Conservation (phyloP, 2,888 invertebrate genomes). For the Amblyteles armatorius region DNA sequence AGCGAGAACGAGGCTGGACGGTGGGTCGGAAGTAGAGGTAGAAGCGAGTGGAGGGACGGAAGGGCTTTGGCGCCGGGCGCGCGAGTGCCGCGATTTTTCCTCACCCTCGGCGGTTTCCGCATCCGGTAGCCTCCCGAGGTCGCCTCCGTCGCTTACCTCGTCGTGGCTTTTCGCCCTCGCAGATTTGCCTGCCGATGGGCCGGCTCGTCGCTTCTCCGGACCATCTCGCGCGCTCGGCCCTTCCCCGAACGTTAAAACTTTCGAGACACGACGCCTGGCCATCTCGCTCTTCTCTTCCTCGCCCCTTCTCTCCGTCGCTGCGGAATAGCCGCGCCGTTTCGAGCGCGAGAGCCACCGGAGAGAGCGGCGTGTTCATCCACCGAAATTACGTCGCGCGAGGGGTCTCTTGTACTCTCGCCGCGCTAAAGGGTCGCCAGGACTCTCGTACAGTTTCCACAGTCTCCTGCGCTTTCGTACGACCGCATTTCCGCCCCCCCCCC, state of each 20-base stretch:
- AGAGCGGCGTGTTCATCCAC: slow-evolving; percentile 52
- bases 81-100: slow-evolving; percentile 57
- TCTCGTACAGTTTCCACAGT: slow-evolving; percentile 53
- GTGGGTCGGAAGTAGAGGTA: slow-evolving; percentile 29
- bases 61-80: slow-evolving; percentile 53
- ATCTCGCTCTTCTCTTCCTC: slow-evolving; percentile 56
- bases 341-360: slow-evolving; percentile 62
- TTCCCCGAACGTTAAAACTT: slow-evolving; percentile 75
- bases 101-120: slow-evolving; percentile 17
- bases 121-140: slow-evolving; percentile 61
- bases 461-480: slow-evolving; percentile 41
- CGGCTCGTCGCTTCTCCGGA: slow-evolving; percentile 56
- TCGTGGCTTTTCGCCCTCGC: slow-evolving; percentile 64
- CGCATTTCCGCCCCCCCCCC: slow-evolving; percentile 56
- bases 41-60: not conserved
- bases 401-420: slow-evolving; percentile 66
- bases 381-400: slow-evolving; percentile 77
- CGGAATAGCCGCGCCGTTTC: slow-evolving; percentile 76
- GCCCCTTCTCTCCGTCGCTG: slow-evolving; percentile 51
- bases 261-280: slow-evolving; percentile 79
- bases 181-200: slow-evolving; percentile 33
- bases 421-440: slow-evolving; percentile 73
- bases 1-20: slow-evolving; percentile 14
- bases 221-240: slow-evolving; percentile 28
- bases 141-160: slow-evolving; percentile 69